A percentile compares a stretch with the other conserved stretches of the same genome.
Conservation (phyloP, 64 coral and sea anemone species). For the Actinia equina region DNA sequence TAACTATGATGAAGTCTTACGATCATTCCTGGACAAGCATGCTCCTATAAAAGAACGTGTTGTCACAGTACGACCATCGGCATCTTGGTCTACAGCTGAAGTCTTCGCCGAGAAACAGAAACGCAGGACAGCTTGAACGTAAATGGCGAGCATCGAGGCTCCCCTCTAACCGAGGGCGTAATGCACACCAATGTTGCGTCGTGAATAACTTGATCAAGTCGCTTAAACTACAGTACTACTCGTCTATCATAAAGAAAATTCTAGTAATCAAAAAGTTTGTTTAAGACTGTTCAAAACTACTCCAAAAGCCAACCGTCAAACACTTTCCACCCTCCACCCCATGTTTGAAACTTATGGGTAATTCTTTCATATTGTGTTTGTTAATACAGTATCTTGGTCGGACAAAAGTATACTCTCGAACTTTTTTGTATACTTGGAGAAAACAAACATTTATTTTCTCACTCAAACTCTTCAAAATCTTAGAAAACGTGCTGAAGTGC, state of each 20-base stretch:
- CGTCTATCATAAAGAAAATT: not conserved
- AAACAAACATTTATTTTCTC: too few relatives aligned
- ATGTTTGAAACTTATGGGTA: too few relatives aligned
- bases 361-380: too few relatives aligned
- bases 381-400: too few relatives aligned
- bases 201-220: conserved; percentile 10
- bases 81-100: conserved; percentile 8
- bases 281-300: too few relatives aligned
- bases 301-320: too few relatives aligned
- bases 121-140: not conserved
- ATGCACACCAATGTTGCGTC: not conserved
- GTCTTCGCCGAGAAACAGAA: not conserved
- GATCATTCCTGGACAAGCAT: not conserved
- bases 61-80: not conserved
- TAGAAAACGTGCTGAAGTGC: too few relatives aligned
- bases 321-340: too few relatives aligned
- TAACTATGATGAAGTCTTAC: not conserved
- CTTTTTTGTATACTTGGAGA: too few relatives aligned
- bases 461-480: too few relatives aligned
- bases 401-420: too few relatives aligned
- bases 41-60: conserved; percentile 2
- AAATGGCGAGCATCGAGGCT: not conserved
- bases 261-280: too few relatives aligned
- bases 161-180: not conserved
- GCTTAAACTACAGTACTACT: not conserved